Conservation (phyloP, 2,113 vertebrate genomes). For the Alectura lathami region DNA sequence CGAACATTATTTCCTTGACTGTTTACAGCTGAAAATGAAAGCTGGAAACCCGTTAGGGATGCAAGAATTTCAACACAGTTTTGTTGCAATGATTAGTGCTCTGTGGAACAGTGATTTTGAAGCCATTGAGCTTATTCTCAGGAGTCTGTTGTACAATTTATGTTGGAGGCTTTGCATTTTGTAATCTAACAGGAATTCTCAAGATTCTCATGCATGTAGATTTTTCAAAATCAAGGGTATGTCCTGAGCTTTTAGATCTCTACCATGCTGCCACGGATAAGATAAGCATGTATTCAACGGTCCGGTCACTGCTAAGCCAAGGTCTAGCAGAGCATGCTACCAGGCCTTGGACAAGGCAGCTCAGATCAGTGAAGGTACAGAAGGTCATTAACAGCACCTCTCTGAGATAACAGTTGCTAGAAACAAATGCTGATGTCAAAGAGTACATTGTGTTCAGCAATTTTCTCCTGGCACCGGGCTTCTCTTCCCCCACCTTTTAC, state of each 20-base stretch:
- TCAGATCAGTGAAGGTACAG: neutral
- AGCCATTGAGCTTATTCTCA: neutral
- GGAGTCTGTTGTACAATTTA: neutral
- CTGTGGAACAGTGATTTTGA: neutral
- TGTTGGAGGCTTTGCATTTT: neutral
- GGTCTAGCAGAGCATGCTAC: neutral
- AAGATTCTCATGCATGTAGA: neutral
- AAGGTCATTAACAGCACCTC: neutral
- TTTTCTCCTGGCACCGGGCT: neutral
- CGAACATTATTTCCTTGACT: neutral
- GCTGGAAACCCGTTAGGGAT: neutral
- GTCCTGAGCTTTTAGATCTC: neutral
- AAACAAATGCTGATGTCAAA: neutral
- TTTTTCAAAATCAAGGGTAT: slow-evolving; percentile 37
- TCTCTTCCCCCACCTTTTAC: neutral
- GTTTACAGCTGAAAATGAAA: slow-evolving; percentile 35
- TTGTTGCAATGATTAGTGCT: neutral
- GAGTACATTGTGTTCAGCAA: neutral
- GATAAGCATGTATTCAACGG: neutral
- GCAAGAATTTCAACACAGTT: neutral
- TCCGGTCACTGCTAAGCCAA: neutral
- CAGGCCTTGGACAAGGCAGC: neutral
- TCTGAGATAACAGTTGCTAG: neutral
- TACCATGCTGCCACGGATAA: neutral
- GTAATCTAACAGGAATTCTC: neutral